Conservation (phyloP, 1,140 invertebrate genomes). For the Myzus persicae region DNA sequence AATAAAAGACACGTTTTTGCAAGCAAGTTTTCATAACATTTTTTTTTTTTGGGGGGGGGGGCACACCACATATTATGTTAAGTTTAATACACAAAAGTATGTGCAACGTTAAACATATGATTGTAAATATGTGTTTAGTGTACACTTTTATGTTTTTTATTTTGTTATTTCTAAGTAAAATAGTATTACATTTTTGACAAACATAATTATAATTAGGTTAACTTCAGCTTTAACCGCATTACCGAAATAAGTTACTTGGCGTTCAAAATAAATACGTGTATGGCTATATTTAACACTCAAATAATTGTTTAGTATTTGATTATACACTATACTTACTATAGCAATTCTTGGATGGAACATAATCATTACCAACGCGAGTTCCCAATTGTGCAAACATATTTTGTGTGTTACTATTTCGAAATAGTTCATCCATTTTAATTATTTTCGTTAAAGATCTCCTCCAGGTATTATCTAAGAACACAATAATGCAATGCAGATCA, state of each 20-base stretch:
- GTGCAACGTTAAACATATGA: too few relatives aligned
- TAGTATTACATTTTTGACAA: neutral
- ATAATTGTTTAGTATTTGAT: too few relatives aligned
- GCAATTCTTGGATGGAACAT: neutral
- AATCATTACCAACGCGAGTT: neutral
- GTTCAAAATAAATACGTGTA: neutral
- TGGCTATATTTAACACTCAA: neutral
- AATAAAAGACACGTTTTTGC: neutral
- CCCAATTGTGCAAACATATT: conserved; percentile 39
- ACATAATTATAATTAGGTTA: too few relatives aligned
- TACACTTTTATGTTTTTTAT: too few relatives aligned
- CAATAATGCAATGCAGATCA: neutral
- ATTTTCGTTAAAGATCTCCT: neutral
- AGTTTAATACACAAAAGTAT: too few relatives aligned
- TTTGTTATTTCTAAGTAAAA: neutral
- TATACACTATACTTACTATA: conserved; percentile 8
- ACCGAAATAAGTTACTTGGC: neutral
- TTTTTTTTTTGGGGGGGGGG: neutral
- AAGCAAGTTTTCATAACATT: neutral
- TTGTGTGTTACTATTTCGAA: conserved; percentile 17
- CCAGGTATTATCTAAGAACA: neutral
- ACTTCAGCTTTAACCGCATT: too few relatives aligned
- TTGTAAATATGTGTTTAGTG: too few relatives aligned
- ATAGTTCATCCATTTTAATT: conserved; percentile 3
- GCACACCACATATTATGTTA: neutral